Conservation (phyloP, 2,113 vertebrate species). For the Numenius arquata region DNA sequence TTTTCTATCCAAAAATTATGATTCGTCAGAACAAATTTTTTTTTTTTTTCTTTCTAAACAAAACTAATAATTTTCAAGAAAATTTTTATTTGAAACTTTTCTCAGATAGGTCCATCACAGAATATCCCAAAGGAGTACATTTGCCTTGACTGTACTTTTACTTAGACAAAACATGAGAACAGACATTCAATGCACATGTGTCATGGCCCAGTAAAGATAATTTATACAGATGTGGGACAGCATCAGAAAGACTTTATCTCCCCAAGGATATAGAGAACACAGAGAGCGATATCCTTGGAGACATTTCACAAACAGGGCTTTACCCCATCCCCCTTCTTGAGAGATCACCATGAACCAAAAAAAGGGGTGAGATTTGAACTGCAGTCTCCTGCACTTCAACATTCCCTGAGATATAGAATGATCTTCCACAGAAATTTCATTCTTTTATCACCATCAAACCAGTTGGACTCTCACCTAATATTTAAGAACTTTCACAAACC, state of each 20-base stretch:
- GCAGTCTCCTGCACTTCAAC: no score
- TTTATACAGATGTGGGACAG: not conserved
- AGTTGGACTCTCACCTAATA: fast-evolving
- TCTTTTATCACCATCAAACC: not conserved
- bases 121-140: not conserved
- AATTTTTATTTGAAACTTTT: not conserved
- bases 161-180: not conserved
- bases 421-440: not conserved
- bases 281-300: not conserved
- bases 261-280: not conserved
- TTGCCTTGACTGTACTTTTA: not conserved
- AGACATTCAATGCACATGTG: not conserved
- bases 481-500: not conserved
- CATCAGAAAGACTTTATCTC: not conserved
- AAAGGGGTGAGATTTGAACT: not conserved
- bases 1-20: not conserved
- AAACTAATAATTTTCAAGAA: not conserved
- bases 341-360: not conserved
- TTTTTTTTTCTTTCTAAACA: not conserved
- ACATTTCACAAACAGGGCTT: not conserved
- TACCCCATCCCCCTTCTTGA: not conserved
- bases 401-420: not conserved
- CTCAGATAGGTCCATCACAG: not conserved
- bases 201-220: not conserved
- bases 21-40: not conserved